Evolutionary conservation across 2,888 invertebrate species (phyloP), one percentile per base, ranked within the genome.

Genomic region (Clivina fossor): DNA sequence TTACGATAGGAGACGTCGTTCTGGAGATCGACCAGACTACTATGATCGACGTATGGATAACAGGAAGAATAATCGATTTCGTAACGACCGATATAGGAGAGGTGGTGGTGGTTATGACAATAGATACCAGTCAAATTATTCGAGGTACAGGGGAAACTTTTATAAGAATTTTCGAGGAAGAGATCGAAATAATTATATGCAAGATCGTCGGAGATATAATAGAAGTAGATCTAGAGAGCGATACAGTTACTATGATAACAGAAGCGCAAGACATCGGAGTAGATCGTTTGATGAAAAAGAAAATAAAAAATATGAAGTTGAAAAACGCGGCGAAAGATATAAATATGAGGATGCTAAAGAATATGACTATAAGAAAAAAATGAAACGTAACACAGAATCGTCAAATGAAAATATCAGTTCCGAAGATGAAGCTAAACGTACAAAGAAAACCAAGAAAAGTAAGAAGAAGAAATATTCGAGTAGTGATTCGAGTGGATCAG

Each of bases 331-430:
- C 55, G 68, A 48, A 65, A 61, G 57, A 57, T 64, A 54, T 64
- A 61, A 58, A 60, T 62, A 54, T 49, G 66, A 57, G 61, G 53
- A 57, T 20, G 38, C 47, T 16, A 33, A 30, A 19, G 62, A 58
- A 64, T 4, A 71, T 66, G 47, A 67, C 66, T 47, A 65, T 60
- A 76, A 57, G 67, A 74, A 65, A 61, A 74, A 67, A 66, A 77
- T 69, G 64, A 69, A 68, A 57, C 58, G 7, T 60, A 62, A 61
- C 59, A 65, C 20, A 63, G 43, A 41, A 22, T 24, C 30, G 5
- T 49, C 44, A 4, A 64, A 40, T 60, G 63, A 32, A 3, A 62
- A 63, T 26, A 62, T 40, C 22, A 54, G 66, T 63, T 62, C 67
- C 2, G 70, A 69, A 47, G 70, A 71, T 56, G 22, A 30, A n/a